A percentile compares a stretch with the other conserved stretches of the same genome.
Evolutionary conservation across 2,113 vertebrate genomes (phyloP).

Genomic region (cattle (Bos taurus)): DNA sequence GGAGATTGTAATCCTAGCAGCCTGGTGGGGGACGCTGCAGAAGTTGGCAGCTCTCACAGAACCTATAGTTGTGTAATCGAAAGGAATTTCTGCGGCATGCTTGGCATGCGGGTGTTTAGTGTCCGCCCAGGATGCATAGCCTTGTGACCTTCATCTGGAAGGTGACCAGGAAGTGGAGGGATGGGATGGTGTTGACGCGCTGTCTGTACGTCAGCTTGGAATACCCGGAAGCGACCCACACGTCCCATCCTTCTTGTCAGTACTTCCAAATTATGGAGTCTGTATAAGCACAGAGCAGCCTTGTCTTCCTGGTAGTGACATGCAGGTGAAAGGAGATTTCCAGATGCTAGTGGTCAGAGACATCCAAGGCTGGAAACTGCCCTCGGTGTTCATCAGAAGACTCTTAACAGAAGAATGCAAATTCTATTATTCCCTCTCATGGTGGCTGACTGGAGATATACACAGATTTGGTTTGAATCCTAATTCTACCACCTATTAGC

Average conservation of each 20-base stretch:
- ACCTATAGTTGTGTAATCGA: not conserved
- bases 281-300: not conserved
- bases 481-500: not conserved
- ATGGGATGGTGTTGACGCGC: not conserved
- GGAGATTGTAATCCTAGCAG: not conserved
- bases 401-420: not conserved
- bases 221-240: not conserved
- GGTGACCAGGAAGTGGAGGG: constrained; percentile 11
- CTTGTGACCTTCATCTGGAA: not conserved
- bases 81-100: constrained; percentile 28
- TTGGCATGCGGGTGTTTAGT: not conserved
- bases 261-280: not conserved
- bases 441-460: not conserved
- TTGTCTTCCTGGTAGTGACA: not conserved
- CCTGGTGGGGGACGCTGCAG: not conserved
- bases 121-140: not conserved
- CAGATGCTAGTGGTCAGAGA: not conserved
- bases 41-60: not conserved
- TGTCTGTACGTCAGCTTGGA: not conserved
- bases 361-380: not conserved
- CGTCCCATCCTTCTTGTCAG: not conserved
- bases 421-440: not conserved
- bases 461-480: not conserved
- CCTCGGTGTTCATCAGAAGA: not conserved
- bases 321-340: not conserved